Conservation (phyloP, 2,113 vertebrate genomes). For the Pterophyllum scalare region DNA sequence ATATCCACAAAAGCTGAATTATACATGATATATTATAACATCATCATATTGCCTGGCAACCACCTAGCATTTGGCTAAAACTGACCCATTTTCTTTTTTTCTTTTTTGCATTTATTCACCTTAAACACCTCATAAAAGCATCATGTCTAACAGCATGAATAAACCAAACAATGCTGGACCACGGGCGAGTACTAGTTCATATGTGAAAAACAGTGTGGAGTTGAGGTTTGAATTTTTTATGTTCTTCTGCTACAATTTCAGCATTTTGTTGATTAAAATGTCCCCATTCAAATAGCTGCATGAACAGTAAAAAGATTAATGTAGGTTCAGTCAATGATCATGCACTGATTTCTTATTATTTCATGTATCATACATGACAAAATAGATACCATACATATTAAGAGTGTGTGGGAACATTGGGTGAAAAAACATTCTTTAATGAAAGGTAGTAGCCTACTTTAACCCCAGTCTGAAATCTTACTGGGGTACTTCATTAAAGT, state of each 20-base stretch:
- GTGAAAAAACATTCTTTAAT: slow-evolving; percentile 11
- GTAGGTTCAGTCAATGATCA: neutral
- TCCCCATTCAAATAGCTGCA: neutral
- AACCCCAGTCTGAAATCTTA: neutral
- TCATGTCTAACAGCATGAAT: neutral
- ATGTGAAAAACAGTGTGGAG: neutral
- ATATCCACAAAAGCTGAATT: neutral
- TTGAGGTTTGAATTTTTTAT: neutral
- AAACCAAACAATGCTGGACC: neutral
- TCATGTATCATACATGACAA: neutral
- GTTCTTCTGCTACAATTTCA: neutral
- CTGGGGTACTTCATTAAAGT: neutral
- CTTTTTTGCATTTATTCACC: neutral
- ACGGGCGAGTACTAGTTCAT: neutral
- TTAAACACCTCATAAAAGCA: neutral
- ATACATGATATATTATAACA: neutral
- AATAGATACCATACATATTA: neutral
- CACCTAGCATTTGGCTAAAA: neutral
- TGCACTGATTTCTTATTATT: neutral
- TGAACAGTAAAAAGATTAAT: neutral
- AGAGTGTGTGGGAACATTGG: slow-evolving; percentile 31
- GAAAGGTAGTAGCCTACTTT: slow-evolving; percentile 1
- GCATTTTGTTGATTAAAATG: neutral
- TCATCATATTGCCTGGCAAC: neutral
- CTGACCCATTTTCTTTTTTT: neutral